These are phyloP conservation scores for Myiotriccus ornatus DNA, from an alignment of 2,797 vertebrate genomes.

Conservation along the genomic window DNA sequence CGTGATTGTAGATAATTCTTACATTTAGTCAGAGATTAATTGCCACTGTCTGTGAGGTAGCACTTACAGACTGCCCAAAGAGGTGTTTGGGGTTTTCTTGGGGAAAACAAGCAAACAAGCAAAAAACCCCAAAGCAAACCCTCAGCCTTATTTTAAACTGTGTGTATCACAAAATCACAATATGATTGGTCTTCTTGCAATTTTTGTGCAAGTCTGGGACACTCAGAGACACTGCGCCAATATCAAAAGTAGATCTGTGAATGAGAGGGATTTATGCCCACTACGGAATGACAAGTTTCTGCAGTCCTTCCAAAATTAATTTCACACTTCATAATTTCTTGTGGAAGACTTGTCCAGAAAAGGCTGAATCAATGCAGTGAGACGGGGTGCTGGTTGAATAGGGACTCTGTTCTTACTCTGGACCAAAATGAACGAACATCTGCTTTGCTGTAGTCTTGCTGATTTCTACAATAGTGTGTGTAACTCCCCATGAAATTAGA, in stretches of 20 bases:
- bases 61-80: neutral
- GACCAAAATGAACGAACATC: neutral
- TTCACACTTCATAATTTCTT: conserved; percentile 12
- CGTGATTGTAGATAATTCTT: neutral
- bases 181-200: neutral
- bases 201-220: neutral
- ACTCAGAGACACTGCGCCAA: neutral
- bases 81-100: too few species aligned
- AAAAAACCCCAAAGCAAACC: neutral
- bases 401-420: neutral
- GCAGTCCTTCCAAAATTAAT: neutral
- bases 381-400: neutral
- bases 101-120: neutral
- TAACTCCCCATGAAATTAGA: conserved; percentile 1
- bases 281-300: neutral
- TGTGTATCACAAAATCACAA: neutral
- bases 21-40: neutral
- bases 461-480: neutral
- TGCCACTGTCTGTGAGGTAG: neutral
- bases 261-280: neutral
- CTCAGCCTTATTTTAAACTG: neutral
- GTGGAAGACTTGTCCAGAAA: neutral
- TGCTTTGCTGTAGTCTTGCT: neutral
- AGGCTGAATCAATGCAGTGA: neutral
- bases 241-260: neutral